Evolutionary conservation across 2,797 vertebrate species (phyloP).

Genomic region (Buceros bicornis): DNA sequence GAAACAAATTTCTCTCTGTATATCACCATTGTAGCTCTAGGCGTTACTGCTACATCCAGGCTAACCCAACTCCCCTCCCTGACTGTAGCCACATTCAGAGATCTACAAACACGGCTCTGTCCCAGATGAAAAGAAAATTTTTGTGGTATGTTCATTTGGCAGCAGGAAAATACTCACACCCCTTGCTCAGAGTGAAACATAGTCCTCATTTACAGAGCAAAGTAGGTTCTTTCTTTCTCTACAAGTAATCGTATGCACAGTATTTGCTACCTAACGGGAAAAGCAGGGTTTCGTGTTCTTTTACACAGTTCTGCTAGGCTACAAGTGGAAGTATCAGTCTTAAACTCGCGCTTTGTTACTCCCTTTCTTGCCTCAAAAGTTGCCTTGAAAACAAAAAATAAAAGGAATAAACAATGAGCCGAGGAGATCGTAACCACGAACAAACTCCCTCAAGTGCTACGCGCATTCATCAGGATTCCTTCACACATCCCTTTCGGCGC

Average conservation of each 20-base stretch:
- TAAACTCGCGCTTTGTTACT: neutral
- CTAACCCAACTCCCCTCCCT: neutral
- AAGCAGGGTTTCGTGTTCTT: neutral
- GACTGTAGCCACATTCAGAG: constrained; percentile 15
- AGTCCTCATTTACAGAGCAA: constrained; percentile 61
- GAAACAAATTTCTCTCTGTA: constrained; percentile 20
- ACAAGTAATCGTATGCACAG: constrained; percentile 7
- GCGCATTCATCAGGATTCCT: constrained; percentile 33
- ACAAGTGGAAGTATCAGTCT: constrained; percentile 16
- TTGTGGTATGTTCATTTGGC: constrained; percentile 58
- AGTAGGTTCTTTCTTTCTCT: constrained; percentile 63
- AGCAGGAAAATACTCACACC: constrained; percentile 59
- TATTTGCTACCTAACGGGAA: constrained; percentile 46
- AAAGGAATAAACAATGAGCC: neutral
- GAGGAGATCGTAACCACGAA: neutral
- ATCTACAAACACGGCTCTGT: constrained; percentile 62
- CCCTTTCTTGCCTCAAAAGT: constrained; percentile 13
- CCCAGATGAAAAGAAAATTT: constrained; percentile 55
- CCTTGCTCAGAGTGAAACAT: constrained; percentile 41
- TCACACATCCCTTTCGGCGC: neutral
- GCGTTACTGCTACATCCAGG: neutral
- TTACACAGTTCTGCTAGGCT: neutral
- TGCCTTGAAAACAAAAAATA: neutral
- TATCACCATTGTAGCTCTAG: neutral
- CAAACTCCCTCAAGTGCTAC: neutral